Conservation (phyloP, 2,113 vertebrate species). For the Colius striatus region DNA sequence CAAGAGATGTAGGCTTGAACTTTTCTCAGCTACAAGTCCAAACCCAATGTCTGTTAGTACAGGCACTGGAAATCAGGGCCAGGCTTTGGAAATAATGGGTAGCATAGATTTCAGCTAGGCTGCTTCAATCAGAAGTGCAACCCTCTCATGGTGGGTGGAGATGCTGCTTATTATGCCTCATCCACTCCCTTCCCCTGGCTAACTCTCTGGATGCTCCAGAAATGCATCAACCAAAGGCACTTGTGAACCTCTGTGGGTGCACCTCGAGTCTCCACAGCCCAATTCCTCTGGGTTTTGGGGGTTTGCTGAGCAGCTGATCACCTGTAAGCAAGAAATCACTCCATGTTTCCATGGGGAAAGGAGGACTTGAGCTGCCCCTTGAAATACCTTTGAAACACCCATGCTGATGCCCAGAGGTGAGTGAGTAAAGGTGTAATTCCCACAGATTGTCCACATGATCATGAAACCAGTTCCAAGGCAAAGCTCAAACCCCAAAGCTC, state of each 20-base stretch:
- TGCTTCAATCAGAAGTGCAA: neutral
- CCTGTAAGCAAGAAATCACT: neutral
- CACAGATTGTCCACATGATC: neutral
- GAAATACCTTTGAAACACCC: neutral
- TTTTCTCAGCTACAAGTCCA: neutral
- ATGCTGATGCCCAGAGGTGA: neutral
- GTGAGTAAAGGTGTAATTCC: fast-evolving
- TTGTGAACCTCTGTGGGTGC: neutral
- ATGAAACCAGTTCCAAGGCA: neutral
- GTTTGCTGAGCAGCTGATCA: neutral
- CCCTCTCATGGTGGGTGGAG: neutral
- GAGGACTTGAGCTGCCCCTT: neutral
- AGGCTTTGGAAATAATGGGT: neutral
- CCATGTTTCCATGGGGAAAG: neutral
- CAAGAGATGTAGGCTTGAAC: neutral
- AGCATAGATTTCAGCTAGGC: neutral
- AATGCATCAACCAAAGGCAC: neutral
- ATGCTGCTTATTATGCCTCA: neutral
- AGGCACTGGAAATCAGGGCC: neutral
- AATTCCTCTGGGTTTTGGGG: neutral
- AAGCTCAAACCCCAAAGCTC: neutral
- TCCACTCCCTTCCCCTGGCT: neutral
- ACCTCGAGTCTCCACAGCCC: neutral
- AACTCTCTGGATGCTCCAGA: neutral
- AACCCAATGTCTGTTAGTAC: neutral